These are phyloP conservation scores for Calidris pugnax DNA, from an alignment of 2,113 vertebrate genomes.

Conservation along the genomic window DNA sequence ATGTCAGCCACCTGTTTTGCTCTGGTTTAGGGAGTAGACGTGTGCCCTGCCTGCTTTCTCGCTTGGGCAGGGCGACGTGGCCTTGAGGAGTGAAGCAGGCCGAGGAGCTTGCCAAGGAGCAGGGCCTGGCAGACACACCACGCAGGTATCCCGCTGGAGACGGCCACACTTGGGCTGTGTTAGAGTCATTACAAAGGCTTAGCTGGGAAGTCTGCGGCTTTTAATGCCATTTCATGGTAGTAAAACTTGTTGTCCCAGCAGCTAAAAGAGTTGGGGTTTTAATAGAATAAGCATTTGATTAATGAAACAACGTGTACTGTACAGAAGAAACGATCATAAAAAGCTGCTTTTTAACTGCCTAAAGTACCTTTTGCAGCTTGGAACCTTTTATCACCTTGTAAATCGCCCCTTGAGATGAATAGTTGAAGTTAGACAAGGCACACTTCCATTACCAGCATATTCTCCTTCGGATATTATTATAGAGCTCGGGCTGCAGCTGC, in stretches of 20 bases:
- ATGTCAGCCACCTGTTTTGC: not conserved
- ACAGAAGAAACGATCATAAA: constrained; percentile 71
- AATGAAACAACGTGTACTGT: constrained; percentile 70
- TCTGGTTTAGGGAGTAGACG: not conserved
- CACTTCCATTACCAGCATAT: constrained; percentile 59
- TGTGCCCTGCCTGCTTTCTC: not conserved
- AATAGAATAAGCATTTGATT: constrained; percentile 76
- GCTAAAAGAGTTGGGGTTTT: constrained; percentile 58
- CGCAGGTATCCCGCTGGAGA: not conserved
- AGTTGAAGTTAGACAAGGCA: constrained; percentile 53
- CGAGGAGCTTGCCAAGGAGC: not conserved
- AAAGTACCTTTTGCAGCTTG: constrained; percentile 72
- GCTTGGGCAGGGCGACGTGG: not conserved
- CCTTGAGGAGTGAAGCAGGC: not conserved
- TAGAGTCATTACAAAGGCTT: constrained; percentile 60
- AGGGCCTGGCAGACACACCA: not conserved
- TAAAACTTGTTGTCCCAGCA: constrained; percentile 65
- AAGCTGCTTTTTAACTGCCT: constrained; percentile 66
- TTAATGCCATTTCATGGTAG: constrained; percentile 68
- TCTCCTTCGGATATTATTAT: constrained; percentile 45
- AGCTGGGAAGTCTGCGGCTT: constrained; percentile 51
- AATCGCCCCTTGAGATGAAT: constrained; percentile 71
- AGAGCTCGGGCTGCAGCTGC: constrained; percentile 51
- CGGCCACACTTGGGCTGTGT: constrained; percentile 39
- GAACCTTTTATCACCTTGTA: constrained; percentile 77